These are phyloP conservation scores for Thomomys bottae DNA, from an alignment of 2,113 vertebrate genomes.

Conservation along the genomic window DNA sequence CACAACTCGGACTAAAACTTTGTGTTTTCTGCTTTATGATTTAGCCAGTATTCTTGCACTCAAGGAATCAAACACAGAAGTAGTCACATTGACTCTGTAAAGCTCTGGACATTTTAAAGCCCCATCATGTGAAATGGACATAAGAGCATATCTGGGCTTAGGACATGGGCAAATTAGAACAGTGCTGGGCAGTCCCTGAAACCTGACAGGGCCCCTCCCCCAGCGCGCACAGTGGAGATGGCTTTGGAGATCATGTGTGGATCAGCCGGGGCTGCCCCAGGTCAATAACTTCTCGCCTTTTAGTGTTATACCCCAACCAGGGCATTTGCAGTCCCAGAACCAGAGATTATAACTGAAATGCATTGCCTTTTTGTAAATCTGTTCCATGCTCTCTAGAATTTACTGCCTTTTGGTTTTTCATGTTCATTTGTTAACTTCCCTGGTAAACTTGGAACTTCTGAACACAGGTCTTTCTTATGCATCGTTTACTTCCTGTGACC, in stretches of 20 bases:
- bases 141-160: neutral
- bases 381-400: neutral
- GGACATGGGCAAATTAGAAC: neutral
- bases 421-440: neutral
- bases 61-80: neutral
- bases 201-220: neutral
- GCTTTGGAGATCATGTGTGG: neutral
- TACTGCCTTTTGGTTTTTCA: neutral
- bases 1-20: neutral
- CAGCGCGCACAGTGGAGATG: too few relatives aligned
- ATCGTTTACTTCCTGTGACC: neutral
- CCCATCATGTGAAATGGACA: slow-evolving; percentile 2
- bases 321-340: neutral
- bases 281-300: neutral
- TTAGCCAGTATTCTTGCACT: neutral
- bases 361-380: neutral
- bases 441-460: slow-evolving; percentile 12
- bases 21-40: neutral
- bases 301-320: neutral
- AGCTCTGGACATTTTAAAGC: slow-evolving; percentile 42
- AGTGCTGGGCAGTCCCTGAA: neutral
- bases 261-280: neutral
- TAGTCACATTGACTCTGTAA: neutral
- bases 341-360: neutral
- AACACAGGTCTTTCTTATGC: neutral